Evolutionary conservation across 1,140 invertebrate genomes (phyloP).

Genomic region (Calephelis nemesis): DNA sequence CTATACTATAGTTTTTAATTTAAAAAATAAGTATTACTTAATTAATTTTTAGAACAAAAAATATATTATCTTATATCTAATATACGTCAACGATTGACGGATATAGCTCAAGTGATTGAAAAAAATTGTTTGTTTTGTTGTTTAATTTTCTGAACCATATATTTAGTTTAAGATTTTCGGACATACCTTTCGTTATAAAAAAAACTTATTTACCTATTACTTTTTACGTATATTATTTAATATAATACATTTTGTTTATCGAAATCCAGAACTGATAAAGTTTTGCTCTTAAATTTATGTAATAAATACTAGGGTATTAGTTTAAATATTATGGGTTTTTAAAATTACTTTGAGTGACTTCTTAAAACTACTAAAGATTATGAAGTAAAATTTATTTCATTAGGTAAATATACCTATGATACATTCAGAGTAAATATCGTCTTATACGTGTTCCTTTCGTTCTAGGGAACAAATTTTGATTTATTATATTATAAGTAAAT

Average conservation of each 20-base stretch:
- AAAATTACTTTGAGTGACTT: not conserved
- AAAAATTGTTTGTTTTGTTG: constrained; percentile 15
- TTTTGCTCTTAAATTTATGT: constrained; percentile 14
- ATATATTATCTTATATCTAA: constrained; percentile 19
- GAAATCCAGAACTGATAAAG: constrained; percentile 8
- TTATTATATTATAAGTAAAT: constrained; percentile 55
- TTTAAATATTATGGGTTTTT: constrained; percentile 35
- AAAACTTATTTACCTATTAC: constrained; percentile 9
- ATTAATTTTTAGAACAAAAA: constrained; percentile 31
- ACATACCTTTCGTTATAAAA: constrained; percentile 13
- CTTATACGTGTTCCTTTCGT: constrained; percentile 32
- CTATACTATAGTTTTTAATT: constrained; percentile 35
- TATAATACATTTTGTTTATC: not conserved
- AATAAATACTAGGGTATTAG: constrained; percentile 45
- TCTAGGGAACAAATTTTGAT: constrained; percentile 32
- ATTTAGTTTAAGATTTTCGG: constrained; percentile 16
- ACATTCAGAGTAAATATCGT: constrained; percentile 41
- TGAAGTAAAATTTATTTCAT: constrained; percentile 57
- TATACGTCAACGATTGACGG: constrained; percentile 18
- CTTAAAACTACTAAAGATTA: constrained; percentile 39
- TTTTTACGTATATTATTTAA: constrained; percentile 11
- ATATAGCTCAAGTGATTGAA: constrained; percentile 22
- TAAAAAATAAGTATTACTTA: constrained; percentile 39
- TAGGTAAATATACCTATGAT: constrained; percentile 18
- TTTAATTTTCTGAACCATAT: constrained; percentile 7